These are phyloP conservation scores for Regulus satrapa DNA, from an alignment of 2,113 vertebrate genomes.

Conservation along the genomic window DNA sequence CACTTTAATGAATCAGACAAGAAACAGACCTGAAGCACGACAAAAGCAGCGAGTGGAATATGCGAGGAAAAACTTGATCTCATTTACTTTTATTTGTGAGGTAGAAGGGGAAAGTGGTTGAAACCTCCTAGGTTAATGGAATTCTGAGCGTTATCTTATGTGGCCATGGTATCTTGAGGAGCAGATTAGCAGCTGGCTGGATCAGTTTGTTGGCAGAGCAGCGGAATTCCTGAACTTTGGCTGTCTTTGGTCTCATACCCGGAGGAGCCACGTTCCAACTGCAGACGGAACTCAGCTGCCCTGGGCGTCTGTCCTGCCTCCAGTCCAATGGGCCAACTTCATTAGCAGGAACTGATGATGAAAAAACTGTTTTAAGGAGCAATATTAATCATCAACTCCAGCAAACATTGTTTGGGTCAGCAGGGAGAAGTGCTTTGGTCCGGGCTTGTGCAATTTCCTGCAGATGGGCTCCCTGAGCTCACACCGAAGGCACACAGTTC, in stretches of 20 bases:
- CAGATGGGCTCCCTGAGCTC: neutral
- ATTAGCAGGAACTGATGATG: neutral
- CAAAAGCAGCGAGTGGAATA: constrained; percentile 16
- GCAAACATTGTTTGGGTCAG: neutral
- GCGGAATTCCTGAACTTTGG: constrained; percentile 6
- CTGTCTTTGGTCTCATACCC: neutral
- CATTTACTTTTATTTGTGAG: constrained; percentile 36
- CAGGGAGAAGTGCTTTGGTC: neutral
- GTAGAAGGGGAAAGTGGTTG: neutral
- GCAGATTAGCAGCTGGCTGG: constrained; percentile 32
- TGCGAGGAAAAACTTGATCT: neutral
- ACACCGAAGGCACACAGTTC: neutral
- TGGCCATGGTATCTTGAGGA: neutral
- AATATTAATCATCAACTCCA: neutral
- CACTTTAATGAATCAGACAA: constrained; percentile 51
- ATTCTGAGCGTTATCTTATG: constrained; percentile 9
- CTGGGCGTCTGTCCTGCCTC: neutral
- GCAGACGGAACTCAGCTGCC: neutral
- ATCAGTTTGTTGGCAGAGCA: constrained; percentile 21
- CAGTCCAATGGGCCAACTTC: neutral
- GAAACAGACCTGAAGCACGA: constrained; percentile 15
- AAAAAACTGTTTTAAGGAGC: neutral
- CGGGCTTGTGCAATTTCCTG: neutral
- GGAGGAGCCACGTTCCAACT: neutral
- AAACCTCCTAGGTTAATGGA: constrained; percentile 16